A percentile compares a stretch with the other conserved stretches of the same genome.
Evolutionary conservation across 1,140 invertebrate genomes (phyloP).

Genomic region (Listronotus oregonensis): DNA sequence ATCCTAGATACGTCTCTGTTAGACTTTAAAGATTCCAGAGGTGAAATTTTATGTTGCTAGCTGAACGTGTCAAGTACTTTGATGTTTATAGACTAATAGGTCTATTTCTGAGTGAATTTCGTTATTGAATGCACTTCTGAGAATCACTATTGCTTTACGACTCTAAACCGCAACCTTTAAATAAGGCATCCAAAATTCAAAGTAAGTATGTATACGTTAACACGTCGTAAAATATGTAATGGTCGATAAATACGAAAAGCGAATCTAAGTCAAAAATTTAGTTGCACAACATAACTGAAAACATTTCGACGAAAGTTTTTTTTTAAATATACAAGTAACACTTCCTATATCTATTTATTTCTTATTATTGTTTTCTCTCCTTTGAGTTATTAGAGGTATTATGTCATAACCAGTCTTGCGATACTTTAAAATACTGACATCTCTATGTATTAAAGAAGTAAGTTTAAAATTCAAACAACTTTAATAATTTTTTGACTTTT

Average conservation of each 20-base stretch:
- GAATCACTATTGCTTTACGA: conserved; percentile 30
- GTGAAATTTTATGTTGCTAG: conserved; percentile 15
- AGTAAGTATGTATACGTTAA: conserved; percentile 27
- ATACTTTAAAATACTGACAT: no score
- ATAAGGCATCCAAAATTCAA: conserved; percentile 27
- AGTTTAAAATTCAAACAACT: no score
- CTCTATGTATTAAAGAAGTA: no score
- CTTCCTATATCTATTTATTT: no score
- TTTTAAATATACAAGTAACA: no score
- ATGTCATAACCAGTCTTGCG: no score
- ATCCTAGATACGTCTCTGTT: no score
- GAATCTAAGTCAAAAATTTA: conserved; percentile 31
- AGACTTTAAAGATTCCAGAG: conserved; percentile 2
- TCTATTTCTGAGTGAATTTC: conserved; percentile 36
- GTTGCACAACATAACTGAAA: conserved; percentile 20
- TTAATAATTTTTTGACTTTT: no score
- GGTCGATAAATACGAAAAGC: conserved; percentile 29
- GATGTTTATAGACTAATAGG: conserved; percentile 33
- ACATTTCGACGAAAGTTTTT: background rate
- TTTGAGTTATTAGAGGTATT: no score
- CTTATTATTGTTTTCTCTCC: no score
- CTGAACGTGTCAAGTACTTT: conserved; percentile 17
- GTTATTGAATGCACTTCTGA: conserved; percentile 26
- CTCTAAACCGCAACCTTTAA: conserved; percentile 33
- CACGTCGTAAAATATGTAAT: conserved; percentile 27